Evolutionary conservation across 2,113 vertebrate species (phyloP).

Genomic region (Scortum barcoo): DNA sequence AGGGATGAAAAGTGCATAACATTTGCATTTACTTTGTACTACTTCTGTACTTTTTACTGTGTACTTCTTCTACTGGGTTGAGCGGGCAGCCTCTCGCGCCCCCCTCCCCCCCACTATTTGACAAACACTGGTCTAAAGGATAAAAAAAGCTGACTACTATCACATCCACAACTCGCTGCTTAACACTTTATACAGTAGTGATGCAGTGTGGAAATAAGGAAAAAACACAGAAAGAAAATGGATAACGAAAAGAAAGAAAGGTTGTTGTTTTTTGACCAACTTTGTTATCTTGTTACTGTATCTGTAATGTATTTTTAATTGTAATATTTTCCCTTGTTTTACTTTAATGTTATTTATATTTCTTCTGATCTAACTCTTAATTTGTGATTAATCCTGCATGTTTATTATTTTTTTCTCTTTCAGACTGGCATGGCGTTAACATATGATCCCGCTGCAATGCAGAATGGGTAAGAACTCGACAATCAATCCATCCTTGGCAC

Average conservation of each 20-base stretch:
- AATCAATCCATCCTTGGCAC: conserved; percentile 60
- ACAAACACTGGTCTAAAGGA: no score
- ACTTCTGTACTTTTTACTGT: no score
- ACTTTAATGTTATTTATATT: neutral
- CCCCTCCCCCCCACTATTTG: no score
- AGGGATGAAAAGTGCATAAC: no score
- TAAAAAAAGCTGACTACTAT: no score
- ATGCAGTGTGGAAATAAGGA: no score
- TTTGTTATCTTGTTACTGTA: no score
- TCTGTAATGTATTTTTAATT: neutral
- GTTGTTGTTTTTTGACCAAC: neutral
- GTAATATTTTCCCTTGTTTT: neutral
- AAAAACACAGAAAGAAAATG: neutral
- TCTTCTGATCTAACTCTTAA: neutral
- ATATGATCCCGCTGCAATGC: conserved; percentile 96
- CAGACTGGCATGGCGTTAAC: conserved; percentile 98
- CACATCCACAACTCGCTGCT: neutral
- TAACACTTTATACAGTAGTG: neutral
- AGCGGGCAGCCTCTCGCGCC: no score
- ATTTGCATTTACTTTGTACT: no score
- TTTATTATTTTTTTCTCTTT: conserved; percentile 72
- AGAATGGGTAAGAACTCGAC: conserved; percentile 92
- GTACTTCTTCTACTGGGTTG: no score
- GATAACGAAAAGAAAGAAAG: neutral
- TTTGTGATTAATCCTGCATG: conserved; percentile 32